These are phyloP conservation scores for Leptothorax acervorum DNA, from an alignment of 2,888 invertebrate genomes.

Conservation along the genomic window DNA sequence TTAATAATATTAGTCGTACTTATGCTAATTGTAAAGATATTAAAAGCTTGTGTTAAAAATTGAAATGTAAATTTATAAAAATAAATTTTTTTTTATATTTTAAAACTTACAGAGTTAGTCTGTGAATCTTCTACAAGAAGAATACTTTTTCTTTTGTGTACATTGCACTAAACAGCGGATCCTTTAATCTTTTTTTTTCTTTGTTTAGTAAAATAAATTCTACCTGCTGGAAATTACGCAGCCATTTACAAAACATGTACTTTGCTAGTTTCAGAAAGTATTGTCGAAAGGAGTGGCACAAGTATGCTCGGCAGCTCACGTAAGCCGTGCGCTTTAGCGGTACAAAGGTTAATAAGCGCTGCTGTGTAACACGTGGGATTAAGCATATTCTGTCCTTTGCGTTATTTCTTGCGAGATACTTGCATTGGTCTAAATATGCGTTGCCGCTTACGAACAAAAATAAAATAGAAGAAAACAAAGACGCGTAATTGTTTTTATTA, in stretches of 20 bases:
- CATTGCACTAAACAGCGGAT: background rate
- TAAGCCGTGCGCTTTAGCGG: conserved; percentile 32
- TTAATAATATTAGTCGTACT: no score
- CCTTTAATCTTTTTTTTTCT: background rate
- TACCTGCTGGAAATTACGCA: conserved; percentile 15
- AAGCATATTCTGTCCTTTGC: conserved; percentile 19
- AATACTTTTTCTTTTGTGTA: background rate
- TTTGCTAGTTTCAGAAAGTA: conserved; percentile 42
- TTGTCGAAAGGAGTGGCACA: conserved; percentile 23
- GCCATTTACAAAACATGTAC: conserved; percentile 29
- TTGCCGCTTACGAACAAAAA: background rate
- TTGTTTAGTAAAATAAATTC: background rate
- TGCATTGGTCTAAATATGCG: background rate
- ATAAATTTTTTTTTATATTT: background rate
- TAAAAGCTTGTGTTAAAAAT: no score
- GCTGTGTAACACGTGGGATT: conserved; percentile 40
- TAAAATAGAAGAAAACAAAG: background rate
- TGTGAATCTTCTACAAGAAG: background rate
- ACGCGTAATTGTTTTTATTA: background rate
- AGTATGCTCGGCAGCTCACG: conserved; percentile 22
- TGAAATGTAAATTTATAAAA: background rate
- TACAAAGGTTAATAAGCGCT: conserved; percentile 44
- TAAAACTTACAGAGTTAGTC: background rate
- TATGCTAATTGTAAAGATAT: no score
- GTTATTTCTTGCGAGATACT: conserved; percentile 24